Percentiles rank a stretch among this genome's conserved stretches.
phyloP scores from a whole-genome alignment of 2,113 vertebrate genomes.

The Vidua chalybeata region DNA sequence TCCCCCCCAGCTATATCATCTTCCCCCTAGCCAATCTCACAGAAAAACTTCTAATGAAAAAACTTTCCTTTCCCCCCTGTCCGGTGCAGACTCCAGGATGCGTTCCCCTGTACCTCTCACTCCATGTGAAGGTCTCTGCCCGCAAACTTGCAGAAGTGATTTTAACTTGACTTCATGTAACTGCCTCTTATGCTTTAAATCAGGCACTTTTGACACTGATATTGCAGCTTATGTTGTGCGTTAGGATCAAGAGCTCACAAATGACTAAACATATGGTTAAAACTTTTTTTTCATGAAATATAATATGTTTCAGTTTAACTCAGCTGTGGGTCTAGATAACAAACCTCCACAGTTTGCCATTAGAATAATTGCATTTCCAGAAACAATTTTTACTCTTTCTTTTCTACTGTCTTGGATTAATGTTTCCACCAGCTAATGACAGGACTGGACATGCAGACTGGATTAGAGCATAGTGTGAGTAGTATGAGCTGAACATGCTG shows the following conservation, averaged over 20 bases:
- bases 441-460: slow-evolving; percentile 48
- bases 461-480: slow-evolving; percentile 35
- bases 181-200: slow-evolving; percentile 41
- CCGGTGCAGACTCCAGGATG: neutral
- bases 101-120: neutral
- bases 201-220: slow-evolving; percentile 38
- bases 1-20: slow-evolving; percentile 34
- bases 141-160: neutral
- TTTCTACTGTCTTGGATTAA: slow-evolving; percentile 41
- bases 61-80: slow-evolving; percentile 50
- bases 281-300: slow-evolving; percentile 27
- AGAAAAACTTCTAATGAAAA: slow-evolving; percentile 52
- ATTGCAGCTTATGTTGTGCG: slow-evolving; percentile 58
- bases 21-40: neutral
- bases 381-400: slow-evolving; percentile 32
- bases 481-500: neutral
- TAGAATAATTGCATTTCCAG: slow-evolving; percentile 44
- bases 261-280: slow-evolving; percentile 55
- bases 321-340: slow-evolving; percentile 33
- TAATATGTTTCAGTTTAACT: slow-evolving; percentile 65
- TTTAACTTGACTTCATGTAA: neutral
- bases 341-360: slow-evolving; percentile 2
- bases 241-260: slow-evolving; percentile 64
- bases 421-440: slow-evolving; percentile 46
- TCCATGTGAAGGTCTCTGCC: neutral